Base-by-base conservation (phyloP, 2,888 invertebrate species). In the Brenthis daphne region DNA sequence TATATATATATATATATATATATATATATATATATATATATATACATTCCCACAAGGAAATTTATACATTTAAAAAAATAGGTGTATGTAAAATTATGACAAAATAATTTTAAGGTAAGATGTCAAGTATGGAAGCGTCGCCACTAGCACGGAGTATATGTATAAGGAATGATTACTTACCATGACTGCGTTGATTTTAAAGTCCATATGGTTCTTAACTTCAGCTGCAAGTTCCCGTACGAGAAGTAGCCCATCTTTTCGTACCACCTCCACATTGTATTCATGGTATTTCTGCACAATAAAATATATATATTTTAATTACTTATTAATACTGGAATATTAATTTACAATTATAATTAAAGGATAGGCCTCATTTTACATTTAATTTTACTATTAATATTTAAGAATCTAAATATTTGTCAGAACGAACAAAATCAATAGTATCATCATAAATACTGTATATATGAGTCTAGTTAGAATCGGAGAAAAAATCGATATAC, bases 201-300 rank as follows among this genome's bases (percentile, higher is more conserved):
- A 97, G 85, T 97, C 97, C 96, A 98, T 96, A 94, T 98, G 97
- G 86, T 97, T 97, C 88, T 98, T 97, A 66, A 98, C 97, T 89
- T 98, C 98, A 0, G 95, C 95, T 13, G 97, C 97, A 94, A 98
- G 96, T 87, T 98, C 97, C 60, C 97, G 94, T 70, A 98, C 96
- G 77, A 98, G 93, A 73, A 97, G 94, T 73, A 97, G 93, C 11
- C 98, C 97, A 82, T 98, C 98, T 85, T 97, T 97, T 75, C 96
- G 95, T 64, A 94, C 94, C 70, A 98, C 96, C 79, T 95, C 95
- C 73, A 96, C 95, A 76, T 96, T 96, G 82, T 94, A 94, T 77
- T 96, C 96, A 83, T 95, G 95, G 86, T 96, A 97, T 94, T 96
- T 96, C 97, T 97, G 93, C 67, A 93, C 87, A 79, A 74, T 55